Conservation (phyloP, 2,113 vertebrate genomes). For the Petrocephalus microphthalmus region DNA sequence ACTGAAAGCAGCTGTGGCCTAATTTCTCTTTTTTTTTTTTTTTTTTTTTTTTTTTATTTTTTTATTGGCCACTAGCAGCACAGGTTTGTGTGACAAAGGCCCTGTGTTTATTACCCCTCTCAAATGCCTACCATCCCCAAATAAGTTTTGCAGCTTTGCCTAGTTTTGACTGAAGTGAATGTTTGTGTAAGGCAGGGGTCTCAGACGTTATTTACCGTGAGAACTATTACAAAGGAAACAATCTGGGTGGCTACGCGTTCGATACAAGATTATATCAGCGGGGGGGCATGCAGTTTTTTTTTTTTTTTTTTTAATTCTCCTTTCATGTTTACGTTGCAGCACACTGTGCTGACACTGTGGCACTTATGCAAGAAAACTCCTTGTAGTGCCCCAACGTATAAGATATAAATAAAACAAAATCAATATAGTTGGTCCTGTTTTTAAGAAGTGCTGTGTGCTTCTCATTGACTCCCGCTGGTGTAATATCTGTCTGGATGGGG, state of each 20-base stretch:
- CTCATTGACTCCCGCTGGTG: not conserved
- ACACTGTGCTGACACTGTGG: not conserved
- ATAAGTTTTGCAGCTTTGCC: not conserved
- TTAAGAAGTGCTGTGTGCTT: not conserved
- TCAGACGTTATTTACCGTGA: not conserved
- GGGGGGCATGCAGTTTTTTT: not conserved
- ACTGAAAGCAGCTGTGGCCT: not conserved
- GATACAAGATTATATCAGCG: not conserved
- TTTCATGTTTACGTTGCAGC: not conserved
- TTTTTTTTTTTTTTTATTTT: not conserved
- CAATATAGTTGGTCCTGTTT: not conserved
- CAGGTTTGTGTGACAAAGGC: not conserved
- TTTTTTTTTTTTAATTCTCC: not conserved
- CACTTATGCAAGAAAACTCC: not conserved
- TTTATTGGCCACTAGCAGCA: not conserved
- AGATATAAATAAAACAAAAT: not conserved
- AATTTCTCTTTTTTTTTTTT: not conserved
- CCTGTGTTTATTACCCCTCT: not conserved
- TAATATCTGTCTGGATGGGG: not conserved
- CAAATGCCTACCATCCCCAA: not conserved
- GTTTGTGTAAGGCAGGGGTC: not conserved
- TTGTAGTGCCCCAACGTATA: not conserved
- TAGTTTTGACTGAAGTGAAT: not conserved
- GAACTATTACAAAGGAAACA: not conserved
- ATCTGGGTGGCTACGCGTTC: not conserved